Base-by-base conservation (phyloP, 2,797 vertebrate species). In the Merluccius polli region DNA sequence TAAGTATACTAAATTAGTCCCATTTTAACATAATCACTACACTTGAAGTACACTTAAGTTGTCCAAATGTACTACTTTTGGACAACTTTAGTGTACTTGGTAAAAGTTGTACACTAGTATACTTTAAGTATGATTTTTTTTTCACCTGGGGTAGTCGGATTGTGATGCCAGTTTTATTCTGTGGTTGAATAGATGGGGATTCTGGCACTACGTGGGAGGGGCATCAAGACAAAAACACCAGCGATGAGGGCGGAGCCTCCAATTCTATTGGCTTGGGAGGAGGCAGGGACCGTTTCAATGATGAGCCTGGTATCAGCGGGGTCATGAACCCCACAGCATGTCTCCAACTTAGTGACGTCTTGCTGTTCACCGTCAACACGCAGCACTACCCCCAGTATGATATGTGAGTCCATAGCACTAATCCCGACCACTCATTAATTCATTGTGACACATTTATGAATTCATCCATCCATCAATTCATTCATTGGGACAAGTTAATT, bases 371-470 rank as follows among this genome's bases (percentile, higher is more conserved):
- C 4, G 88, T 95, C 75, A 91, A 90, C 75, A 88, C 65, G 24
- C 85, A 86, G 33, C 95, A 96, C 75, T 97, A 95, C 86, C 96
- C 96, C 0, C 81, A 93, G 72, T 98, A 97, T 31, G 95, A 98
- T 38, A 76, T 93, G 97, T 98, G 83, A 94, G 96, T 83, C 1
- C 16, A 18, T n/a, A 75, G 0, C 7, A 4, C 4, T 32, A 13
- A 24, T 44, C 32, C 33, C 67, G 0, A 5, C 10, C 70, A 5
- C 33, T 27, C 70, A 24, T 3, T 4, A n/a, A 12, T 1, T n/a
- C 63, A 38, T 36, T 27, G 21, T 4, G 70, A 38, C 12, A 2
- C 27, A 65, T 65, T 8, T 0, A 0, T 0, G 0, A 32, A 31
- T 71, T 38, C 15, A n/a, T 71, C 33, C 35, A 13, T 33, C 33